Conservation (phyloP, 2,888 invertebrate species). For the Hipparchia semele region DNA sequence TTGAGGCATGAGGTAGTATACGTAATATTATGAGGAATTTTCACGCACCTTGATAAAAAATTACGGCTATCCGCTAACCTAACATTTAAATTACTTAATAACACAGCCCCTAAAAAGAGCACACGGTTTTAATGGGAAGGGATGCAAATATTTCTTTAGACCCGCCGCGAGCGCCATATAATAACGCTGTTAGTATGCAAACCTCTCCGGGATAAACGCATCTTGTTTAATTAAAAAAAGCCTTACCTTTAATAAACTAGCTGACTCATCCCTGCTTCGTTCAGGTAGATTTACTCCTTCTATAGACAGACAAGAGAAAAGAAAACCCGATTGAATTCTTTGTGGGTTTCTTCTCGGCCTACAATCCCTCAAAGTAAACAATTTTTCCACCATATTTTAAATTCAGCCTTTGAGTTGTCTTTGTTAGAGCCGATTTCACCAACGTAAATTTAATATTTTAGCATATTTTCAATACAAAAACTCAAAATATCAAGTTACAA, state of each 20-base stretch:
- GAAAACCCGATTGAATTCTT: too few relatives aligned
- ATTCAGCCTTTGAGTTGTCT: too few relatives aligned
- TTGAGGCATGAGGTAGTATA: too few relatives aligned
- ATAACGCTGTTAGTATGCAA: slow-evolving; percentile 28
- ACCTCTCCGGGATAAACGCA: slow-evolving; percentile 22
- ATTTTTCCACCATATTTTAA: too few relatives aligned
- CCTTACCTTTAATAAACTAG: neutral
- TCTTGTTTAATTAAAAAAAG: slow-evolving; percentile 29
- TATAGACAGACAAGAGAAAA: too few relatives aligned
- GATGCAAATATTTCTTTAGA: slow-evolving; percentile 35
- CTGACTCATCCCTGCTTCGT: neutral
- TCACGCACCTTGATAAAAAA: neutral
- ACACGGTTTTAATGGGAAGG: slow-evolving; percentile 31
- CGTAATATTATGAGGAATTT: neutral
- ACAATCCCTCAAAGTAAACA: too few relatives aligned
- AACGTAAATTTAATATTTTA: too few relatives aligned
- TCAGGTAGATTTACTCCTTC: neutral
- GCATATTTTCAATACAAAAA: too few relatives aligned
- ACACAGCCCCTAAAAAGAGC: slow-evolving; percentile 22
- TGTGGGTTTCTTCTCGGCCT: too few relatives aligned
- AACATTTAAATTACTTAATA: slow-evolving; percentile 15
- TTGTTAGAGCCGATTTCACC: too few relatives aligned
- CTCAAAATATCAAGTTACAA: too few relatives aligned
- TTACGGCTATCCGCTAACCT: neutral
- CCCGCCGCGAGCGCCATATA: slow-evolving; percentile 20